Evolutionary conservation across 2,888 invertebrate genomes (phyloP), one percentile per base, ranked within the genome.

Genomic region (Ceratothoa steindachneri): DNA sequence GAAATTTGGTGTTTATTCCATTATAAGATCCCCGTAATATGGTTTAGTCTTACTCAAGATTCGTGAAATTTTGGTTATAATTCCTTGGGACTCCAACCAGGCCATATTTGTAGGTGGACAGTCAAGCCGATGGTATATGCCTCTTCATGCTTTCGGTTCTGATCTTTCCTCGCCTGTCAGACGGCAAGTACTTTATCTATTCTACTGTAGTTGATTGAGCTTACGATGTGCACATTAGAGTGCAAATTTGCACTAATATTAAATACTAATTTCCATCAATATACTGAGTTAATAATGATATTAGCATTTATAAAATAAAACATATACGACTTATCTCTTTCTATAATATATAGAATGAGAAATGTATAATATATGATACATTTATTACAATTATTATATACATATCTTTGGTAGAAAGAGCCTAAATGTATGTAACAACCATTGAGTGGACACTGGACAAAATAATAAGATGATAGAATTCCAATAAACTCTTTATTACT

Each of bases 331-430:
- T 60, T 1, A 60, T 60, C 27, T 60, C 60, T 22, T 60, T 60
- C 60, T 60, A 60, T 60, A 60, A 60, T 60, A 60, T 60, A 60
- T 60, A 60, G 60, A 60, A 24, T 12, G 75, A 69, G 60, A 74
- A 71, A 68, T n/a, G n/a, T n/a, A n/a, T n/a, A 71, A 68, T 69
- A 53, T 41, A 65, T 69, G 41, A 69, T 75, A 75, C 75, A 72
- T 27, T 66, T 75, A 75, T 72, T 75, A 75, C 72, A 75, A 69
- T 69, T 69, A 72, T 22, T 75, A 75, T 75, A 31, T 75, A 75
- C 75, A 75, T 30, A 69, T 75, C 75, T 75, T 75, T 75, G 75
- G 75, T 75, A 71, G 69, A 75, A 74, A 73, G 60, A 53, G 51
- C 27, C 12, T 7, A 24, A 3, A 1, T 60, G 12, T 60, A 24